These are phyloP conservation scores for Paramuricea clavata DNA, from an alignment of 92 coral and sea anemone species.

Conservation along the genomic window DNA sequence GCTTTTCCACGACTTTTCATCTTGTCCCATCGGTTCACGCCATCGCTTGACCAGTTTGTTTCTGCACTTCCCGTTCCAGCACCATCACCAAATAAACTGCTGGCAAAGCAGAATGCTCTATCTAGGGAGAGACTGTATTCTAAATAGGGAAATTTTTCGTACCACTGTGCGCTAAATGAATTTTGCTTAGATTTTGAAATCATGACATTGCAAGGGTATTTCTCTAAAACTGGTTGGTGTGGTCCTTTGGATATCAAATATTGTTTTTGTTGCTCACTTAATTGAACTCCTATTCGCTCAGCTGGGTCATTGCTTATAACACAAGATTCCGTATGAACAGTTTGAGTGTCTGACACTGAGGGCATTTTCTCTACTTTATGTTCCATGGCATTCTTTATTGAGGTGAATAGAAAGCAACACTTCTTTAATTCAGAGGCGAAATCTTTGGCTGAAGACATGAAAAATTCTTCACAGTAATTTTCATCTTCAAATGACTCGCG, in stretches of 20 bases:
- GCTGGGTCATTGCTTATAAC: too few relatives aligned
- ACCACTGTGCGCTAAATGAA: conserved; percentile 3
- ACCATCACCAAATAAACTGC: conserved; percentile 8
- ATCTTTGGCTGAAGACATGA: conserved; percentile 4
- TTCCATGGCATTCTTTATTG: background rate
- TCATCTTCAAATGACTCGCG: background rate
- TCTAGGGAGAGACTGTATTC: conserved; percentile 6
- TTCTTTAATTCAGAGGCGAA: background rate
- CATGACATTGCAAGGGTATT: background rate
- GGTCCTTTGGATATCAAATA: conserved; percentile 13
- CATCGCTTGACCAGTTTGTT: background rate
- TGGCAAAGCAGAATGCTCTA: conserved; percentile 3
- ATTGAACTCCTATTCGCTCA: background rate
- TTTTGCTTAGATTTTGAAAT: conserved; percentile 6
- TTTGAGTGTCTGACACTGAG: background rate
- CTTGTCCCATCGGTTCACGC: background rate
- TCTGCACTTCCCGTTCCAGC: background rate
- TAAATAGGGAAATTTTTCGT: background rate
- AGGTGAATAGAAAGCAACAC: background rate
- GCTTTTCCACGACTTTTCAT: background rate
- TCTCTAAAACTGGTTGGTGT: background rate
- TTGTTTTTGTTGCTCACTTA: too few relatives aligned
- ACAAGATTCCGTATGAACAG: background rate
- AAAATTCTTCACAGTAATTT: background rate
- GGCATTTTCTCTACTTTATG: background rate